Evolutionary conservation across 2,113 vertebrate genomes (phyloP), one percentile per base, ranked within the genome.

Genomic region (Alectura lathami): DNA sequence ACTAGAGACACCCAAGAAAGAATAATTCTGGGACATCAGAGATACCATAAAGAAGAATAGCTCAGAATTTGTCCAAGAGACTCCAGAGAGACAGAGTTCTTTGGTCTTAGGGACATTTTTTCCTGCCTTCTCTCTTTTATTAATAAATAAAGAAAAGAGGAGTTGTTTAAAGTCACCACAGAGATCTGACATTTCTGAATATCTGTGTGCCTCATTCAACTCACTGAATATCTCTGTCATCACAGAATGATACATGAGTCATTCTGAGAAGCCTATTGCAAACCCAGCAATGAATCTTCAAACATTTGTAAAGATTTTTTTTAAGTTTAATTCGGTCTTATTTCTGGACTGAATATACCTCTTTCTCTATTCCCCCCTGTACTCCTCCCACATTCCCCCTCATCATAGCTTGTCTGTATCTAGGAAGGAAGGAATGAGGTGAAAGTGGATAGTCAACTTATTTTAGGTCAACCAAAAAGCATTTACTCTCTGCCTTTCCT

Each of bases 121-220:
- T n/a, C 68, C 38, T 77, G 64, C 56, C 40, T 90, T 84, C 86
- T 82, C 50, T 64, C 47, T 96, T 93, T 91, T 91, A 92, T 92
- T 93, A 91, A 96, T 78, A 95, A 92, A 87, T 88, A 85, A 93
- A 94, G 79, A 88, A 94, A 83, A 91, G 76, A 79, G 45, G 30
- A 85, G 67, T 63, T 90, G 38, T 88, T 97, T 72, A 90, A 90
- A 96, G 90, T 62, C 70, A 72, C 77, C 48, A 18, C 62, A 84
- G 86, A 95, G 75, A 93, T 94, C 70, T 90, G 88, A 88, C 2
- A 4, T 60, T 77, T 79, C 66, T 80, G 83, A 94, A 79, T 90
- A 80, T 88, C 66, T 92, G 54, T 88, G 66, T 34, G 42, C 50
- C 62, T 87, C 42, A 95, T 95, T 93, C 91, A 92, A 64, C 27